A percentile compares a stretch with the other conserved stretches of the same genome.
Conservation (phyloP, 1,140 invertebrate genomes). For the Drosophila navojoa region DNA sequence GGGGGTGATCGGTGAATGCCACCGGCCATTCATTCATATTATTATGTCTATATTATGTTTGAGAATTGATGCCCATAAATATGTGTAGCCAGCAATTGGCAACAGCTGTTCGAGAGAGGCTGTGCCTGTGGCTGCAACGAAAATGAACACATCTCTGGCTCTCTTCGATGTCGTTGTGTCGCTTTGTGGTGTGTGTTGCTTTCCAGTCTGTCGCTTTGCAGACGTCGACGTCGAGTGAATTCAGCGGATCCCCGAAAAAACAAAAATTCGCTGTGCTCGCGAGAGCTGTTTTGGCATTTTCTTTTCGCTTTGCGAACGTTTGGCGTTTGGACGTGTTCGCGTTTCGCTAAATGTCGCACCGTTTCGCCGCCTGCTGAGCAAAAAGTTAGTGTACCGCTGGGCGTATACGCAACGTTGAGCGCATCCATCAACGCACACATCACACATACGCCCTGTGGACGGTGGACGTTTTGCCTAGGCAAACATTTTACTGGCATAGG, state of each 20-base stretch:
- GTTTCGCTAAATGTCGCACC: constrained; percentile 67
- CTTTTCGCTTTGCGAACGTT: constrained; percentile 79
- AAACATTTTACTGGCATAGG: constrained; percentile 13
- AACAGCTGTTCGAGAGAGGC: constrained; percentile 51
- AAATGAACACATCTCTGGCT: background rate
- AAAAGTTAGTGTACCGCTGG: constrained; percentile 64
- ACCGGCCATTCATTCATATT: constrained; percentile 67
- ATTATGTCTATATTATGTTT: constrained; percentile 43
- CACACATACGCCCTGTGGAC: constrained; percentile 44
- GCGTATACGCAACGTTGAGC: constrained; percentile 61
- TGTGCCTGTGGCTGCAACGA: background rate
- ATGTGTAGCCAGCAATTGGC: constrained; percentile 32
- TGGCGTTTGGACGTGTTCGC: constrained; percentile 72
- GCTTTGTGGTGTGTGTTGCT: constrained; percentile 12
- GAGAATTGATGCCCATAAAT: constrained; percentile 57
- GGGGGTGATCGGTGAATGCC: constrained; percentile 51
- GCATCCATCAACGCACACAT: constrained; percentile 8
- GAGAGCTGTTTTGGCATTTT: constrained; percentile 51
- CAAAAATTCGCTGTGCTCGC: background rate
- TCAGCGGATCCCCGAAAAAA: constrained; percentile 66
- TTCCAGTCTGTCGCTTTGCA: constrained; percentile 13
- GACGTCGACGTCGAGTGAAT: constrained; percentile 48
- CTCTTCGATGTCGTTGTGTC: background rate
- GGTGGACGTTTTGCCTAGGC: constrained; percentile 4
- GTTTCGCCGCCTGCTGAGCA: constrained; percentile 47